phyloP scores from a whole-genome alignment of 1,140 invertebrate genomes.

The Atta cephalotes region DNA sequence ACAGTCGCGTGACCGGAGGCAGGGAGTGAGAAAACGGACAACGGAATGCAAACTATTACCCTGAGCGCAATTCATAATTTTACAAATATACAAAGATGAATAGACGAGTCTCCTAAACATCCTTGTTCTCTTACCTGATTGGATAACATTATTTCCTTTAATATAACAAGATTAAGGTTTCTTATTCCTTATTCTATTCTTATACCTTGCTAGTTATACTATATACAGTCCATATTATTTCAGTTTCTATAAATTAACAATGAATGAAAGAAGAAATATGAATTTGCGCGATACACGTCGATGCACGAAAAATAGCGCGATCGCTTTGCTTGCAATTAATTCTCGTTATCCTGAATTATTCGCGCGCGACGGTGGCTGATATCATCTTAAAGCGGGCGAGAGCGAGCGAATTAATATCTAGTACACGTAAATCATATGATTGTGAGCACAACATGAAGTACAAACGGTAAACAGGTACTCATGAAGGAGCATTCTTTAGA shows the following conservation, averaged over 20 bases:
- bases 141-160: not conserved
- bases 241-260: not conserved
- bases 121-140: not conserved
- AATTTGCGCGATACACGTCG: slow-evolving; percentile 1
- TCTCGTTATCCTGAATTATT: slow-evolving; percentile 68
- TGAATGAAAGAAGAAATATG: not conserved
- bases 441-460: not conserved
- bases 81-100: slow-evolving; percentile 24
- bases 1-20: slow-evolving; percentile 61
- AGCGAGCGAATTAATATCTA: slow-evolving; percentile 65
- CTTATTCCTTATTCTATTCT: not conserved
- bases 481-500: not conserved
- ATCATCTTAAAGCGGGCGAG: slow-evolving; percentile 27
- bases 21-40: slow-evolving; percentile 45
- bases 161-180: slow-evolving; percentile 3
- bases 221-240: not conserved
- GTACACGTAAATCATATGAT: slow-evolving; percentile 43
- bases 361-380: slow-evolving; percentile 23
- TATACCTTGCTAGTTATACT: not conserved
- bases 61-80: slow-evolving; percentile 55
- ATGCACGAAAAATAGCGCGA: slow-evolving; percentile 24
- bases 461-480: not conserved
- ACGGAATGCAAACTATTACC: slow-evolving; percentile 59
- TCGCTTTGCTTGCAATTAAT: slow-evolving; percentile 63
- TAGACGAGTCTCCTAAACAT: slow-evolving; percentile 3